Percentiles rank a stretch among this genome's conserved stretches.
Conservation (phyloP, 1,140 invertebrate species). For the Neotoxoptera formosana region DNA sequence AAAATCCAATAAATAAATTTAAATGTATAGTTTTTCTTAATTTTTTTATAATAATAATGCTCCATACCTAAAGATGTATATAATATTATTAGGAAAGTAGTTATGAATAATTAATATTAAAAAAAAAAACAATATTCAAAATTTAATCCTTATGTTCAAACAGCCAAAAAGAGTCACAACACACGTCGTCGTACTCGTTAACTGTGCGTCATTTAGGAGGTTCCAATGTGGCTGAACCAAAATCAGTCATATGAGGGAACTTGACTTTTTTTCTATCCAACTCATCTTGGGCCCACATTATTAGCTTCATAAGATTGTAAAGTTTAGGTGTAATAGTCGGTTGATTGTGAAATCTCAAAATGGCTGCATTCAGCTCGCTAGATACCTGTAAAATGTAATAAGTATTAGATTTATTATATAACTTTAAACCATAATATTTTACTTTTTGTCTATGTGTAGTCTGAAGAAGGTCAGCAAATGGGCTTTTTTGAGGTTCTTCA, state of each 20-base stretch:
- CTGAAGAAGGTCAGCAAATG: conserved; percentile 94
- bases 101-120: conserved; percentile 29
- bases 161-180: conserved; percentile 55
- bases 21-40: background rate
- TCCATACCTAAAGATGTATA: background rate
- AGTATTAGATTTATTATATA: background rate
- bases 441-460: conserved; percentile 93
- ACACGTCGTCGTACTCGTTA: conserved; percentile 53
- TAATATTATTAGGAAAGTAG: conserved; percentile 39
- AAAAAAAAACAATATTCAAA: conserved; percentile 12
- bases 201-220: conserved; percentile 70
- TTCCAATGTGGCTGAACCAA: conserved; percentile 82
- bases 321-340: conserved; percentile 88
- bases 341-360: conserved; percentile 89
- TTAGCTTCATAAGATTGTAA: conserved; percentile 89
- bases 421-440: conserved; percentile 44
- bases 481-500: conserved; percentile 92
- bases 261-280: conserved; percentile 92
- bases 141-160: conserved; percentile 54
- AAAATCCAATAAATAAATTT: background rate
- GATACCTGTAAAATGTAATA: conserved; percentile 76
- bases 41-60: background rate
- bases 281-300: conserved; percentile 95
- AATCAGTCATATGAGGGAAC: conserved; percentile 91
- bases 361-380: conserved; percentile 95